phyloP scores from a whole-genome alignment of 2,797 vertebrate species.

The Bothrops alternatus region DNA sequence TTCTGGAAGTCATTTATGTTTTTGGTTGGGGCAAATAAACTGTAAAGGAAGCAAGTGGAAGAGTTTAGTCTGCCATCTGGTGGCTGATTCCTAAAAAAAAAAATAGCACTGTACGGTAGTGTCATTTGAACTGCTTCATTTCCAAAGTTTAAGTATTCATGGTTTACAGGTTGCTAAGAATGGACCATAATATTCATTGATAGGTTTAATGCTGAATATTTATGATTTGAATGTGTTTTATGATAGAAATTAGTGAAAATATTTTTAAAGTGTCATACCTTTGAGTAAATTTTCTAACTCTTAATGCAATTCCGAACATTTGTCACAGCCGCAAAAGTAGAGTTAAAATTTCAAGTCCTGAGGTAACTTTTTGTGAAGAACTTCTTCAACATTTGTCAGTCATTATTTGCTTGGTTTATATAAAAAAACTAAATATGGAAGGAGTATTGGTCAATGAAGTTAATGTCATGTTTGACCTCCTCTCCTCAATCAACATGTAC shows the following conservation, averaged over 20 bases:
- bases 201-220: background rate
- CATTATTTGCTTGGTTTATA: background rate
- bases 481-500: constrained; percentile 48
- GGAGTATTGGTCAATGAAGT: constrained; percentile 13
- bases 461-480: background rate
- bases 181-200: background rate
- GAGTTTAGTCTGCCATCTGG: constrained; percentile 63
- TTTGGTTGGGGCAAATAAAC: background rate
- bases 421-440: background rate
- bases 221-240: background rate
- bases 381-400: background rate
- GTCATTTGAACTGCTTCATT: background rate
- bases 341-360: background rate
- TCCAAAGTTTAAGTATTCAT: background rate
- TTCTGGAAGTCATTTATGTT: background rate
- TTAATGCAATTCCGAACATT: background rate
- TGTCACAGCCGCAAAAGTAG: background rate
- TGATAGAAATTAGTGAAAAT: background rate
- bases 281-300: background rate
- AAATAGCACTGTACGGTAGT: background rate
- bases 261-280: background rate
- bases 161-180: background rate
- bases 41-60: constrained; percentile 13
- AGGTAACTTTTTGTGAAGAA: constrained; percentile 11
- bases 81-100: constrained; percentile 23